Base-by-base conservation (phyloP, 2,113 vertebrate genomes). In the Myocastor coypus region DNA sequence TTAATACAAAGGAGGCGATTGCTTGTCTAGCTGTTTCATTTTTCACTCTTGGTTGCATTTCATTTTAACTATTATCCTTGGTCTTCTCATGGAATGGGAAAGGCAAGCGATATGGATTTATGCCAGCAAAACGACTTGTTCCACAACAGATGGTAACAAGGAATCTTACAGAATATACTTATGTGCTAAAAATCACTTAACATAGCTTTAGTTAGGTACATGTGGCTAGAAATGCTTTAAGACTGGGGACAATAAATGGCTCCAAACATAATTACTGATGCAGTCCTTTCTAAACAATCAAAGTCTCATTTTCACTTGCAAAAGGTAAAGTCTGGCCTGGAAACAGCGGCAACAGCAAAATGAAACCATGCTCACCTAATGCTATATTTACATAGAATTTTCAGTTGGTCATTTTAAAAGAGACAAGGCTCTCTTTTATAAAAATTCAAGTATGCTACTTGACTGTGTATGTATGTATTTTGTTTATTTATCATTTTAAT, bases 1-100 rank as follows among this genome's bases (percentile, higher is more conserved):
- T 96, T 95, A 97, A 96, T 97, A 97, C n/a, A 96, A 95, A 97
- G 97, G 96, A 87, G 96, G 34, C 26, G 73, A 32, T 93, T 90
- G 83, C 83, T 97, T 97, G 85, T 28, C 92, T 94, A 96, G 95
- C 73, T 95, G 94, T 96, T 98, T 97, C 66, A 24, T 66, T 34
- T 96, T 90, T 91, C 84, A 87, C 26, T 88, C 34, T 52, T 40
- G 46, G 37, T 88, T 28, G 2, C 10, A 94, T 94, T 97, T 97
- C 95, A 91, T 94, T 97, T 96, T 96, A 94, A 96, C 94, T 96
- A 80, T n/a, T 46, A 83, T 40, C 46, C 6, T 8, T 85, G 73
- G 34, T 68, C 69, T 97, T 97, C 84, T 77, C 42, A 34, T 78
- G 4, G 17, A n/a, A 77, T n/a, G 26, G 66, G 34, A 91, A 82